phyloP scores from a whole-genome alignment of 2,888 invertebrate genomes.

The Drosophila peninsularis region DNA sequence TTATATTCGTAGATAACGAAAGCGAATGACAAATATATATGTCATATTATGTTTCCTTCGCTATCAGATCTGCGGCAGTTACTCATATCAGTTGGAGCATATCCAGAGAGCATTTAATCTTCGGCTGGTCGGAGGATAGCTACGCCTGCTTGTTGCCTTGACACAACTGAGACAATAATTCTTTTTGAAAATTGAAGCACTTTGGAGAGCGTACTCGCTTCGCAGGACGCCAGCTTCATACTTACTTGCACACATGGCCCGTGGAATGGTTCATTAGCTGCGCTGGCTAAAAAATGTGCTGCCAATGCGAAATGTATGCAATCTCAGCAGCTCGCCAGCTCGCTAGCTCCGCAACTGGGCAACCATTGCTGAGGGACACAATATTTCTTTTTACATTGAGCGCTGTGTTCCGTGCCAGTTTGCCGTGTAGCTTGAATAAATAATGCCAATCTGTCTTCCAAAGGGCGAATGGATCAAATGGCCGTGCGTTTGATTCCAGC shows the following conservation, averaged over 20 bases:
- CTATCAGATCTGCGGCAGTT: neutral
- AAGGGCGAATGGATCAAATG: constrained; percentile 52
- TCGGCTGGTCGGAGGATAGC: neutral
- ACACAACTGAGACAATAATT: constrained; percentile 18
- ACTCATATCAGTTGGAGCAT: neutral
- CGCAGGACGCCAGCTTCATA: constrained; percentile 10
- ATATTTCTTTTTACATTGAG: constrained; percentile 35
- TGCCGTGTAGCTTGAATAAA: constrained; percentile 70
- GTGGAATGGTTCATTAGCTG: constrained; percentile 72
- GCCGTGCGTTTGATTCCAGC: constrained; percentile 17
- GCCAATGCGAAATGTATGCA: constrained; percentile 77
- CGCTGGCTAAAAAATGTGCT: constrained; percentile 71
- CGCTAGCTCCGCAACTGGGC: constrained; percentile 13
- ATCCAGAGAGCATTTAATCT: constrained; percentile 5
- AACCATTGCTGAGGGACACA: constrained; percentile 43
- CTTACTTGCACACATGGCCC: constrained; percentile 45
- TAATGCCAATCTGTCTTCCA: constrained; percentile 71
- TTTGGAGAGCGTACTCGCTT: constrained; percentile 24
- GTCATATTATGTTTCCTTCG: neutral
- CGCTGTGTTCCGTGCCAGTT: constrained; percentile 25
- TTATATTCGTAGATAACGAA: no score
- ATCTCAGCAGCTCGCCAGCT: constrained; percentile 56
- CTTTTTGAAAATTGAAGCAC: constrained; percentile 34
- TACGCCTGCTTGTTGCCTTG: neutral
- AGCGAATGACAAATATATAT: no score